Evolutionary conservation across 2,113 vertebrate genomes (phyloP).

Genomic region (Jacana jacana): DNA sequence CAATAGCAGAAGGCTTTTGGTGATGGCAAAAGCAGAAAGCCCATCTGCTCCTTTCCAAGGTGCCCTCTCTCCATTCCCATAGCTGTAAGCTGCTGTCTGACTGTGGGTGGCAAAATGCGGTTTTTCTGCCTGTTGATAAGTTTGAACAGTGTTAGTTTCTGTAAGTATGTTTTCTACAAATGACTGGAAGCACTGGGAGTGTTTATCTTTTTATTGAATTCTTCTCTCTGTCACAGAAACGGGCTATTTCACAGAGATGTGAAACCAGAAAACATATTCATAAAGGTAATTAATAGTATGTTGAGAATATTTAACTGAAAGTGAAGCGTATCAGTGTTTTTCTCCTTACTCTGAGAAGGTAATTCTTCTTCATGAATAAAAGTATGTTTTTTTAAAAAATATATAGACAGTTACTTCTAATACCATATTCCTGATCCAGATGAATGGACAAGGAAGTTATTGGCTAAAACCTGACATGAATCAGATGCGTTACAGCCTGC

Average conservation of each 20-base stretch:
- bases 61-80: neutral
- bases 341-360: neutral
- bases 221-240: constrained; percentile 72
- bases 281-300: constrained; percentile 78
- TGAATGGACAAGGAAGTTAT: neutral
- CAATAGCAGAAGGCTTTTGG: neutral
- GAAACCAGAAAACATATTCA: constrained; percentile 89
- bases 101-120: neutral
- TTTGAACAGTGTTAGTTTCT: neutral
- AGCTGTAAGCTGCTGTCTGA: neutral
- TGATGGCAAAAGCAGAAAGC: neutral
- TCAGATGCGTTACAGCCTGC: neutral
- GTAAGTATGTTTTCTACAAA: neutral
- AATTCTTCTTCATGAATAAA: neutral
- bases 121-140: neutral
- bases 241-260: constrained; percentile 90
- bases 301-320: neutral
- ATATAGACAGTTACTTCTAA: neutral
- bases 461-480: neutral
- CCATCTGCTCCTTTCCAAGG: neutral
- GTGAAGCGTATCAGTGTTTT: neutral
- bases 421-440: neutral
- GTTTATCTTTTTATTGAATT: neutral
- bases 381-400: neutral
- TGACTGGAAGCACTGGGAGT: neutral